These are phyloP conservation scores for Tokudaia muenninki DNA, from an alignment of 2,797 vertebrate species.

Conservation along the genomic window DNA sequence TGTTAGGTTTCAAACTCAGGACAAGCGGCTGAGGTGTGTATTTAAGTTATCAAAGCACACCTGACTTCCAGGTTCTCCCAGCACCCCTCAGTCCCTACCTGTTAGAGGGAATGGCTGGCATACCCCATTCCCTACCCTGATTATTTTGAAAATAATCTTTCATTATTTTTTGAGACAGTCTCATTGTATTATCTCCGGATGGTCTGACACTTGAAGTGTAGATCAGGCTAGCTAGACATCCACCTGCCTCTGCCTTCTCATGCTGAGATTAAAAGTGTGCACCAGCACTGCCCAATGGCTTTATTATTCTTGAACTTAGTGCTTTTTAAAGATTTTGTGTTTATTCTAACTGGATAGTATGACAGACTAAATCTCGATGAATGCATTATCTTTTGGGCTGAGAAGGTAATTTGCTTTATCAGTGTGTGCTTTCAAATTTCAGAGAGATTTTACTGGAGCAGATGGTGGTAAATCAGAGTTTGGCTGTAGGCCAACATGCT, in stretches of 20 bases:
- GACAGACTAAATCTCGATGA: not conserved
- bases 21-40: too few species aligned
- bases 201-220: not conserved
- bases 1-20: too few species aligned
- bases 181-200: not conserved
- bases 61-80: too few species aligned
- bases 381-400: conserved; percentile 4
- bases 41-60: too few species aligned
- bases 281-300: not conserved
- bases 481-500: not conserved
- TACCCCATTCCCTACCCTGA: too few species aligned
- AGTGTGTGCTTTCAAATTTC: not conserved
- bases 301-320: not conserved
- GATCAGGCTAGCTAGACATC: not conserved
- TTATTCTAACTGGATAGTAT: not conserved
- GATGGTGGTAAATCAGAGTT: conserved; percentile 30
- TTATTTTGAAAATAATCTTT: not conserved
- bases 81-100: too few species aligned
- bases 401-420: conserved; percentile 50
- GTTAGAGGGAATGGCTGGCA: too few species aligned
- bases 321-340: not conserved
- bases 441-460: conserved; percentile 22
- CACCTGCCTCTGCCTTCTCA: not conserved
- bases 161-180: not conserved
- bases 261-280: not conserved